Conservation (phyloP, 2,797 vertebrate genomes). For the Dryobates pubescens region DNA sequence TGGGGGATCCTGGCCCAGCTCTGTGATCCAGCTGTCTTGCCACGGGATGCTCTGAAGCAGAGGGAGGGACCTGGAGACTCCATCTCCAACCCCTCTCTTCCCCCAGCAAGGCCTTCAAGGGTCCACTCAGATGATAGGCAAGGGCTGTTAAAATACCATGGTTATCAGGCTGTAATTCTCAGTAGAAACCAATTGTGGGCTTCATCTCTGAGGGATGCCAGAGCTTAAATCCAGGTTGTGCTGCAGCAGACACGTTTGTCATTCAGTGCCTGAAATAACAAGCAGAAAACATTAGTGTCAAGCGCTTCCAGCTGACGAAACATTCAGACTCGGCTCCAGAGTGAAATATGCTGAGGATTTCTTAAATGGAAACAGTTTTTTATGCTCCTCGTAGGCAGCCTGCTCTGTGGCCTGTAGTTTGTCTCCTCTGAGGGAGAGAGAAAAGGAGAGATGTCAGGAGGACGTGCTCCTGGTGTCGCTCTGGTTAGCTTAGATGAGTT, state of each 20-base stretch:
- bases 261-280: slow-evolving; percentile 63
- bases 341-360: slow-evolving; percentile 25
- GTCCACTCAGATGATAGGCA: not conserved
- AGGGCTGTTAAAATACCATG: not conserved
- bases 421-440: not conserved
- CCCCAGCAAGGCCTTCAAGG: not conserved
- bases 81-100: not conserved
- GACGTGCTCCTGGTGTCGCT: not conserved
- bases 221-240: slow-evolving; percentile 16
- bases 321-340: not conserved
- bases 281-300: slow-evolving; percentile 52
- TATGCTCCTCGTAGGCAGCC: not conserved
- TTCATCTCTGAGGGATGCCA: not conserved
- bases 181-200: not conserved
- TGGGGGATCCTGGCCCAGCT: not conserved
- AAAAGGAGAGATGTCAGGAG: not conserved
- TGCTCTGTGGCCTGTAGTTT: not conserved
- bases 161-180: not conserved
- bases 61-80: not conserved
- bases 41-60: not conserved
- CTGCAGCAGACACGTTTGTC: slow-evolving; percentile 41
- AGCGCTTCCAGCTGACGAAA: slow-evolving; percentile 66
- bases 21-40: not conserved
- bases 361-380: slow-evolving; percentile 21
- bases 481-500: not conserved